Conservation (phyloP, 2,888 invertebrate genomes). For the Chydorus sphaericus region DNA sequence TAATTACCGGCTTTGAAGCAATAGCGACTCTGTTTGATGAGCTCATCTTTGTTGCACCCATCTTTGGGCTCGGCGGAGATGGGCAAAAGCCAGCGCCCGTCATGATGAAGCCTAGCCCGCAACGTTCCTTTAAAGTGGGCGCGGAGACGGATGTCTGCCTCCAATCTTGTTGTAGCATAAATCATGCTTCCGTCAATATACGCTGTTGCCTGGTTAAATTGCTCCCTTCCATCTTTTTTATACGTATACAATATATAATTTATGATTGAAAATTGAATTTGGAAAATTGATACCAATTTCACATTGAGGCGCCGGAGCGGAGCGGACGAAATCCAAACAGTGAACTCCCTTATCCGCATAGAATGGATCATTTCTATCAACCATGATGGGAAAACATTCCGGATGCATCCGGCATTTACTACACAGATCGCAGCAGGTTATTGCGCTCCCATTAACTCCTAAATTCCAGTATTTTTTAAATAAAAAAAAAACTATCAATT, state of each 20-base stretch:
- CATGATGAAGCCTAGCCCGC: slow-evolving; percentile 44
- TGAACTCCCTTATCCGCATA: slow-evolving; percentile 47
- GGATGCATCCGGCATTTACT: slow-evolving; percentile 39
- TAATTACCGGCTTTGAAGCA: slow-evolving; percentile 61
- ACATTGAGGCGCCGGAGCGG: slow-evolving; percentile 62
- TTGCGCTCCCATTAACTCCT: neutral
- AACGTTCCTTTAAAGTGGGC: slow-evolving; percentile 40
- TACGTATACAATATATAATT: neutral
- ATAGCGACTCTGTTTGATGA: slow-evolving; percentile 52
- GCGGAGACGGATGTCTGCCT: slow-evolving; percentile 23
- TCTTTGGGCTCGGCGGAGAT: slow-evolving; percentile 42
- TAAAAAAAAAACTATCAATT: no score
- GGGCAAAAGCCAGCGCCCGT: slow-evolving; percentile 53
- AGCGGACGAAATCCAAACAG: slow-evolving; percentile 75
- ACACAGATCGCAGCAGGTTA: neutral
- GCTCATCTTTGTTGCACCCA: slow-evolving; percentile 56
- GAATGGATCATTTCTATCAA: slow-evolving; percentile 45
- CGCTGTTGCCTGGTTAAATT: slow-evolving; percentile 52
- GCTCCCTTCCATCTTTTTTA: slow-evolving; percentile 50
- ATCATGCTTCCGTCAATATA: slow-evolving; percentile 73
- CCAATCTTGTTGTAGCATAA: slow-evolving; percentile 48
- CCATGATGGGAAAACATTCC: slow-evolving; percentile 61
- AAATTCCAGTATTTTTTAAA: no score
- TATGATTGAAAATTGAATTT: neutral
- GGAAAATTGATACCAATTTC: slow-evolving; percentile 41